Conservation (phyloP, 2,888 invertebrate genomes). For the Alloscopus bannaensis region DNA sequence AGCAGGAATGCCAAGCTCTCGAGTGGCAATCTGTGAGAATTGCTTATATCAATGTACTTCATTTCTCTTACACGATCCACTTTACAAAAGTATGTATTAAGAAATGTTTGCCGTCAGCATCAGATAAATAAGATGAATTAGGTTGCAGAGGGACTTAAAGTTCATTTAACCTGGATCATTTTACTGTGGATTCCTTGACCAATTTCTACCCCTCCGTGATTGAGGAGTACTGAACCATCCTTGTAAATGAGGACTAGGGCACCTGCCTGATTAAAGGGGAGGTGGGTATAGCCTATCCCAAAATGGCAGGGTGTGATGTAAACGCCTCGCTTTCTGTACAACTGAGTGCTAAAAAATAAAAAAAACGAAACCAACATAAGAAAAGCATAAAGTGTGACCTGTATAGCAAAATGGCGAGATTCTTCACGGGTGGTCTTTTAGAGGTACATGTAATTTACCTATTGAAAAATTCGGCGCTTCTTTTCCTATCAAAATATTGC, state of each 20-base stretch:
- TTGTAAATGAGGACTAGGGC: conserved; percentile 77
- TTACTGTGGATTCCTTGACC: conserved; percentile 79
- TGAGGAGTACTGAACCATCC: conserved; percentile 77
- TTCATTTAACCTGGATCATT: conserved; percentile 77
- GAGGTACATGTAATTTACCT: no score
- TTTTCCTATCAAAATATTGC: conserved; percentile 79
- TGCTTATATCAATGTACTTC: no score
- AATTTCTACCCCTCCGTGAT: conserved; percentile 78
- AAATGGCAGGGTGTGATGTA: conserved; percentile 75
- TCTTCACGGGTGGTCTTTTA: no score
- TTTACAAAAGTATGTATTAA: no score
- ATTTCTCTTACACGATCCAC: no score
- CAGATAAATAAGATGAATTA: no score
- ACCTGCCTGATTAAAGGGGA: conserved; percentile 75
- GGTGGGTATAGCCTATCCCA: conserved; percentile 74
- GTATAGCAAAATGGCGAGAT: no score
- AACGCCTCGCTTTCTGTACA: conserved; percentile 76
- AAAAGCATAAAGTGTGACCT: no score
- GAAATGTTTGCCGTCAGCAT: no score
- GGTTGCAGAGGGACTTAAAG: not conserved
- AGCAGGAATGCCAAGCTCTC: conserved; percentile 73
- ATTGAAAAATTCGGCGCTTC: conserved; percentile 83
- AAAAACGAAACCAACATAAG: no score
- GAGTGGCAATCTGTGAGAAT: conserved; percentile 74
- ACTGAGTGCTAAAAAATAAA: conserved; percentile 72